Evolutionary conservation across 2,797 vertebrate species (phyloP).

Genomic region (Danio jaintianensis): DNA sequence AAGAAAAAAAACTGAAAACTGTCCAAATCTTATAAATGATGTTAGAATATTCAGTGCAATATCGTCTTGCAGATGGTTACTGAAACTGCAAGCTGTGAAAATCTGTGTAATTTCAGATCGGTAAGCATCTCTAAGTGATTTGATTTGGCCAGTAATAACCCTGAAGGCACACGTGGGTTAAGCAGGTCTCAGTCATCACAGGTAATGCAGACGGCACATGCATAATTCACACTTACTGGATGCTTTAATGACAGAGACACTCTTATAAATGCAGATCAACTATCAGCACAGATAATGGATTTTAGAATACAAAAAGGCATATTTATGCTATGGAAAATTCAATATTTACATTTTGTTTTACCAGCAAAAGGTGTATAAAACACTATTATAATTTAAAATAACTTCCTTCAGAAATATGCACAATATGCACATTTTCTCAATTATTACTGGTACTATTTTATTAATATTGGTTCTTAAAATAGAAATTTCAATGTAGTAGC

Average conservation of each 20-base stretch:
- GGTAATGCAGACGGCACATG: neutral
- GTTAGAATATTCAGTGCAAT: constrained; percentile 10
- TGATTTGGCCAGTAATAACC: constrained; percentile 20
- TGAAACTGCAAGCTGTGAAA: constrained; percentile 31
- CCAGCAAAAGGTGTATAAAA: no score
- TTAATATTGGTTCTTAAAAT: no score
- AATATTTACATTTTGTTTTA: no score
- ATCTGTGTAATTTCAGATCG: constrained; percentile 23
- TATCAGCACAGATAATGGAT: neutral
- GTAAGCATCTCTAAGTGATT: constrained; percentile 11
- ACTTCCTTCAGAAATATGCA: no score
- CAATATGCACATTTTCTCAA: no score
- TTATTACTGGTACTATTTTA: no score
- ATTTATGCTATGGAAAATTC: no score
- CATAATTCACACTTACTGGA: constrained; percentile 29
- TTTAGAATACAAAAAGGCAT: no score
- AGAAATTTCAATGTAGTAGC: no score
- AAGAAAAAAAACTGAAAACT: neutral
- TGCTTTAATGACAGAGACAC: neutral
- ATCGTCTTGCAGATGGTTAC: constrained; percentile 19
- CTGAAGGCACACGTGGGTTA: constrained; percentile 20
- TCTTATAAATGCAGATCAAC: neutral
- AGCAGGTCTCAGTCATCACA: constrained; percentile 9
- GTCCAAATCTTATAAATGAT: neutral
- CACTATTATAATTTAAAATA: no score